phyloP scores from a whole-genome alignment of 2,113 vertebrate genomes.

The Sceloporus undulatus region DNA sequence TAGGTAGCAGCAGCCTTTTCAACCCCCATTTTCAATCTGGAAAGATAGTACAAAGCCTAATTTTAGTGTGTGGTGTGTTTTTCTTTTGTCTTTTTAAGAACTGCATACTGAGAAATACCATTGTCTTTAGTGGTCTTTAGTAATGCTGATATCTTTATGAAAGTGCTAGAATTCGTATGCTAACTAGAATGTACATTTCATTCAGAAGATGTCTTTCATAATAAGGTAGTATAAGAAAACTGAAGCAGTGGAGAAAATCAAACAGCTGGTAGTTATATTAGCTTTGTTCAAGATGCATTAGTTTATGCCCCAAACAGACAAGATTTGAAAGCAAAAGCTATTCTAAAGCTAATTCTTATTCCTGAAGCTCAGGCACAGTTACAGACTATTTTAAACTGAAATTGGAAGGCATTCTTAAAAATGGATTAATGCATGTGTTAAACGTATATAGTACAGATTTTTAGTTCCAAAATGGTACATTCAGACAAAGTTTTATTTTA shows the following conservation, averaged over 20 bases:
- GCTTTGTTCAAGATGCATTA: constrained; percentile 27
- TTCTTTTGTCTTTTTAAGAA: neutral
- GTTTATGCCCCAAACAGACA: constrained; percentile 3
- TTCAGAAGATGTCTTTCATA: neutral
- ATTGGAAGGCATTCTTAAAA: constrained; percentile 18
- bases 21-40: too few species aligned
- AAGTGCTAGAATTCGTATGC: neutral
- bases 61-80: neutral
- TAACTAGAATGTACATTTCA: constrained; percentile 12
- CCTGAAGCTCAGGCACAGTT: neutral
- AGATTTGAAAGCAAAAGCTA: neutral
- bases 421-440: neutral
- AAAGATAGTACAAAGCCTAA: neutral
- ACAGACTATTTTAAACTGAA: neutral
- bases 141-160: neutral
- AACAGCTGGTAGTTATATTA: neutral
- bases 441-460: constrained; percentile 11
- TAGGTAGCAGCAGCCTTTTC: neutral
- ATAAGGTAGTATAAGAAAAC: neutral
- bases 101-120: neutral
- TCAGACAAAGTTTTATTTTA: neutral
- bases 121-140: constrained; percentile 14
- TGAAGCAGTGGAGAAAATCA: constrained; percentile 31
- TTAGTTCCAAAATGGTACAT: neutral
- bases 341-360: neutral